Conservation (phyloP, 2,797 vertebrate genomes). For the Babyrousa celebensis region DNA sequence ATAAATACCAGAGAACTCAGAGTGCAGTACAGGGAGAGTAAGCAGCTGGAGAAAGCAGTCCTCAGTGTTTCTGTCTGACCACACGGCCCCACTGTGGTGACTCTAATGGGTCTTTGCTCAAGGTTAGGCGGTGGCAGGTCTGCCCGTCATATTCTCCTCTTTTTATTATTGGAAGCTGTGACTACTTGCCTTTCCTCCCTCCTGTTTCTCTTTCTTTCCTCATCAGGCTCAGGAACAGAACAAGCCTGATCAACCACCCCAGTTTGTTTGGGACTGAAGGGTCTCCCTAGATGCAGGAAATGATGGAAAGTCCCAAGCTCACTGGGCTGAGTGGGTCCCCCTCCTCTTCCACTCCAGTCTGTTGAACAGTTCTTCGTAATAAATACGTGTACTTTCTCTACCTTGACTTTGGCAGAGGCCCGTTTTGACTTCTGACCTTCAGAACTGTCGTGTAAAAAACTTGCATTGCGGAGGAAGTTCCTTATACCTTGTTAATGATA, state of each 20-base stretch:
- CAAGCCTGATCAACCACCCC: neutral
- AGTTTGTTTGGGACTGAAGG: neutral
- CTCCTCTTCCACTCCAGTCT: neutral
- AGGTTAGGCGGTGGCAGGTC: neutral
- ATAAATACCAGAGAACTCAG: neutral
- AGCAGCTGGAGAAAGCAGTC: neutral
- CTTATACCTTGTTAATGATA: neutral
- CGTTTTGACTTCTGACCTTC: too few relatives aligned
- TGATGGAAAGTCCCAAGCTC: neutral
- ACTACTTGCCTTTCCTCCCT: too few relatives aligned
- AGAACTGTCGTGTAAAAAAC: too few relatives aligned
- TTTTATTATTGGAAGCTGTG: neutral
- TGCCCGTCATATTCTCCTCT: too few relatives aligned
- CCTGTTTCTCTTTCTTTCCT: neutral
- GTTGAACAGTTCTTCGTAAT: neutral
- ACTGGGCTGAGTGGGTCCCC: neutral
- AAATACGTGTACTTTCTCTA: neutral
- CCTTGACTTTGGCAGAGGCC: too few relatives aligned
- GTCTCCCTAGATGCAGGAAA: neutral
- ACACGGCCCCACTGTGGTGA: too few relatives aligned
- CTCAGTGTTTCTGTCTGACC: neutral
- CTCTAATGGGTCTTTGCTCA: accelerated
- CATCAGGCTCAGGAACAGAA: neutral
- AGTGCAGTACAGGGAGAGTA: neutral
- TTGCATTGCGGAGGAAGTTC: neutral